These are phyloP conservation scores for Piezodorus guildinii DNA, from an alignment of 1,140 invertebrate species.

Conservation along the genomic window DNA sequence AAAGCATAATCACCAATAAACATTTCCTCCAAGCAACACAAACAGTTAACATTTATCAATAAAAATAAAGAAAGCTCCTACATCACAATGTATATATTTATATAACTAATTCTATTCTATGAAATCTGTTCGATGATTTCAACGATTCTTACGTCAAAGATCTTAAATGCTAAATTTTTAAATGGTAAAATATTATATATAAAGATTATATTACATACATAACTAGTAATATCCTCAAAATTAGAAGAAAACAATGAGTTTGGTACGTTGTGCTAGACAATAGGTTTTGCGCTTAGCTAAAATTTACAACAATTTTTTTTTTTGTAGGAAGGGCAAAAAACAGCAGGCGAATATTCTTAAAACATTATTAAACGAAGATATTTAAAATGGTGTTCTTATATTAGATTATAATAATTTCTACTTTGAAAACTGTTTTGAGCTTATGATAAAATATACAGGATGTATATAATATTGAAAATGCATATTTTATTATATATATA, in stretches of 20 bases:
- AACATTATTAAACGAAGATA: no score
- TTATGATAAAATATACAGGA: conserved; percentile 10
- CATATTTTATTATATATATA: conserved; percentile 2
- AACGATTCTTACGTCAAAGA: conserved; percentile 8
- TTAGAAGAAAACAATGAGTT: conserved; percentile 11
- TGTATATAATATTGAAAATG: conserved; percentile 5
- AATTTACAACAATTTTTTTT: not conserved
- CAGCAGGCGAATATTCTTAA: no score
- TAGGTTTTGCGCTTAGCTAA: conserved; percentile 2
- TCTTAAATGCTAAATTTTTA: not conserved
- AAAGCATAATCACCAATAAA: conserved; percentile 15
- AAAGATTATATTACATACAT: conserved; percentile 4
- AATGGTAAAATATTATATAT: conserved; percentile 14
- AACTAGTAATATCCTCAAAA: conserved; percentile 9
- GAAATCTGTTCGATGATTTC: conserved; percentile 25
- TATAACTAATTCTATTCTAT: conserved; percentile 18
- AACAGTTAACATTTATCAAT: conserved; percentile 12
- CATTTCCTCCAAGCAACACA: conserved; percentile 13
- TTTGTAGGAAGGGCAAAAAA: not conserved
- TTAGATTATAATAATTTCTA: not conserved
- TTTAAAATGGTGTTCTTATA: conserved; percentile 8
- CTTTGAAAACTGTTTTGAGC: conserved; percentile 4
- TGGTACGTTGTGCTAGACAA: not conserved
- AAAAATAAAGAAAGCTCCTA: conserved; percentile 22
- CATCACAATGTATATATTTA: conserved; percentile 22